These are phyloP conservation scores for Drosophila santomea DNA, from an alignment of 1,140 invertebrate genomes.

Conservation along the genomic window DNA sequence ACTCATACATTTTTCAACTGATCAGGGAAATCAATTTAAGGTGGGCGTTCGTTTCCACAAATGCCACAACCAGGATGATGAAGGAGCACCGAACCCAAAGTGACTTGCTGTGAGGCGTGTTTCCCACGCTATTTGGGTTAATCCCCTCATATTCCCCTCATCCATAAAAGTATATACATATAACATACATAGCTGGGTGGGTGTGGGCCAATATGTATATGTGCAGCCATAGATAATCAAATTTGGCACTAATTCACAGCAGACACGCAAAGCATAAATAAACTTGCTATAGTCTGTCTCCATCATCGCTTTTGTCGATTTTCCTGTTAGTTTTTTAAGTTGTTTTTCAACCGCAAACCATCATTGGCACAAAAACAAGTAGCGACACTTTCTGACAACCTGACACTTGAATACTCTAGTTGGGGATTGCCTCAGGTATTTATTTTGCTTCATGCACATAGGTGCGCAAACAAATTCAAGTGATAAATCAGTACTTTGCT, in stretches of 20 bases:
- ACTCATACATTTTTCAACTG: slow-evolving; percentile 65
- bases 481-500: slow-evolving; percentile 9
- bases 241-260: slow-evolving; percentile 82
- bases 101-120: slow-evolving; percentile 73
- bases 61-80: slow-evolving; percentile 23
- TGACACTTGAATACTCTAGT: slow-evolving; percentile 40
- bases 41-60: slow-evolving; percentile 46
- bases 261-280: slow-evolving; percentile 83
- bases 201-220: slow-evolving; percentile 35
- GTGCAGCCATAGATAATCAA: slow-evolving; percentile 78
- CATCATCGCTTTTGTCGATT: slow-evolving; percentile 50
- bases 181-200: not conserved
- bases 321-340: slow-evolving; percentile 37
- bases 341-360: slow-evolving; percentile 61
- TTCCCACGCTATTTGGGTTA: slow-evolving; percentile 48
- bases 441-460: not conserved
- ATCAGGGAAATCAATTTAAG: slow-evolving; percentile 71
- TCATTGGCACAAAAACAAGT: slow-evolving; percentile 28
- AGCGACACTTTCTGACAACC: slow-evolving; percentile 24
- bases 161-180: not conserved
- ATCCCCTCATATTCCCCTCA: not conserved
- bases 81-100: slow-evolving; percentile 20
- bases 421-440: not conserved
- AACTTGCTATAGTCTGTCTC: slow-evolving; percentile 70
- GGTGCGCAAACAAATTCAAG: not conserved